Conservation (phyloP, 2,888 invertebrate genomes). For the Platycheirus rosarum region DNA sequence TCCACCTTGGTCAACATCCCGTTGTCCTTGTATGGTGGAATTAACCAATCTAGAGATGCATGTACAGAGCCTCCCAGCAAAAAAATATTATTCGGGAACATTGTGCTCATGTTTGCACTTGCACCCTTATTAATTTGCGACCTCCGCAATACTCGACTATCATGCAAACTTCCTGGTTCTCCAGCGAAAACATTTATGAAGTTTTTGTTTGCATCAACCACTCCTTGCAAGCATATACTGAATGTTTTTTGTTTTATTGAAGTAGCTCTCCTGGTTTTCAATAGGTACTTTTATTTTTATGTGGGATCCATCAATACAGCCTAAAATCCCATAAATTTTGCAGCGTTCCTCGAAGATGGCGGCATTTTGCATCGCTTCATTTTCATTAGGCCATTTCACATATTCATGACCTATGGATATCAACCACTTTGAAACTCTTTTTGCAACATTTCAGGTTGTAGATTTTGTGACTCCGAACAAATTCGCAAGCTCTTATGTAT, state of each 20-base stretch:
- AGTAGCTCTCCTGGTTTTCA: no score
- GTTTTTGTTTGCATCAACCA: conserved; percentile 75
- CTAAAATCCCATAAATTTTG: not conserved
- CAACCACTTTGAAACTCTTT: not conserved
- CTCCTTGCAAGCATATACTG: conserved; percentile 75
- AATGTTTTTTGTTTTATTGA: conserved; percentile 57
- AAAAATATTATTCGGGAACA: no score
- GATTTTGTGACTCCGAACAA: no score
- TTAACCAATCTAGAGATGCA: conserved; percentile 37
- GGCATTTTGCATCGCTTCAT: not conserved
- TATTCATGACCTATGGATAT: not conserved
- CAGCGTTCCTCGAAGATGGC: not conserved
- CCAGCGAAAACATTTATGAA: conserved; percentile 75
- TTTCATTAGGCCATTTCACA: not conserved
- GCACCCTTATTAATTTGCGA: no score
- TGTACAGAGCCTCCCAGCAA: no score
- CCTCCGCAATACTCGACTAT: no score
- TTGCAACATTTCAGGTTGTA: no score
- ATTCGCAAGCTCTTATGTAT: no score
- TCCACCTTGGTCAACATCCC: not conserved
- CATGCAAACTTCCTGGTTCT: conserved; percentile 75
- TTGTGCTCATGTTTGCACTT: no score
- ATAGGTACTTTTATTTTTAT: no score
- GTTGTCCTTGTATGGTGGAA: not conserved
- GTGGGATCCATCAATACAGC: not conserved